Base-by-base conservation (phyloP, 2,888 invertebrate species). In the Piscicola geometra region DNA sequence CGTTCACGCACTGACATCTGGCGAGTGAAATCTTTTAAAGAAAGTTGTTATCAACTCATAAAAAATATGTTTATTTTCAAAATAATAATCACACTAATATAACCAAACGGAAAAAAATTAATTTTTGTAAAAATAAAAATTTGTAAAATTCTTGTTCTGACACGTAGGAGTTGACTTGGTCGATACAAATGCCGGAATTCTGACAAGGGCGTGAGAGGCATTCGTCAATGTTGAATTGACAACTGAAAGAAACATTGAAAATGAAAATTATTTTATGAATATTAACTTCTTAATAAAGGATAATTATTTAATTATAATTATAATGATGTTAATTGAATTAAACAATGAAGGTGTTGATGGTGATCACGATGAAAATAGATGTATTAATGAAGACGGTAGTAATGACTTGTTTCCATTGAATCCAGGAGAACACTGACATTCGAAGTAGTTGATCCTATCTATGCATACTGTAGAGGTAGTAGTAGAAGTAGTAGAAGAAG, bases 121-220 rank as follows among this genome's bases (percentile, higher is more conserved):
- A 28, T 12, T 21, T 12, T 28, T 12, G 12, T 28, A 28, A 28
- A 30, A 9, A 12, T 28, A 28, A 28, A 64, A 9, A 28, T n/a
- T n/a, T n/a, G n/a, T n/a, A n/a, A n/a, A n/a, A 30, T 68, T 41
- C 15, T 70, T 70, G 36, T 15, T 9, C 18, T 35, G 25, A 78
- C 32, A 18, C 21, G 64, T 77, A 78, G 35, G 35, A 76, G 75
- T 78, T 77, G 28, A 35, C 36, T 56, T 75, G 75, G 33, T 79
- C 75, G 25, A 75, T 50, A 75, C 80, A 80, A 5, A 72, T 76
- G 35, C 76, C 79, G 0, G 76, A 78, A 52, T 80, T 79, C 28
- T 30, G 64, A 41, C 80, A 80, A n/a, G 52, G 71, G 52, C 77
- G 56, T 25, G 75, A 67, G 1, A 64, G 18, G 67, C 80, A 79